Evolutionary conservation across 2,888 invertebrate species (phyloP), one percentile per base, ranked within the genome.

Genomic region (Aproaerema taeniolella): DNA sequence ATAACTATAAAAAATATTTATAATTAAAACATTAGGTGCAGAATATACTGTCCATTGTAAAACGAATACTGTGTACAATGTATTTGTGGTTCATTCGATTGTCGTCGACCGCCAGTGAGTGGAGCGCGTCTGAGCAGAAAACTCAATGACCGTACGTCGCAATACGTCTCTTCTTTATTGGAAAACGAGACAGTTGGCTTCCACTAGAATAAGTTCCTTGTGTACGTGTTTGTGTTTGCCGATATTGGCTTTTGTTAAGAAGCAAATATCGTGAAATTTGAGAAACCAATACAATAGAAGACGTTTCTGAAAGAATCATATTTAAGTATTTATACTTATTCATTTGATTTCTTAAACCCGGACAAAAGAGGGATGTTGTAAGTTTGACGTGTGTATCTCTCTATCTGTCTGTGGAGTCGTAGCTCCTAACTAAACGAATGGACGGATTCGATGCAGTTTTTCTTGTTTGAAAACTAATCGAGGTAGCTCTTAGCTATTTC

Each of bases 131-230:
- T 70, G 62, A 69, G 73, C 74, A 73, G 79, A 81, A 82, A 82
- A 79, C 72, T 75, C 76, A 77, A 80, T 78, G 72, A 66, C 67
- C 68, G 67, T 67, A 60, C 61, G 61, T 64, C 61, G 70, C 78
- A 81, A 82, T 83, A 79, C 74, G 72, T 80, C 76, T 73, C 61
- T 53, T 67, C 71, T 72, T 78, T 81, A 80, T 80, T 81, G 80
- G 82, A 74, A 79, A 81, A 77, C 74, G 77, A 79, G 75, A 75
- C 76, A 77, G 74, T 73, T 71, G 69, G 65, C 60, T 74, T 75
- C 68, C 73, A 69, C 63, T 60, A 67, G 68, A 76, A 72, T 70
- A 72, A 71, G 62, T 66, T 58, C 54, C 53, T 55, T 52, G 60
- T 64, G 61, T 67, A 72, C 74, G 71, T 78, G 75, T 69, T 74